Evolutionary conservation across 2,888 invertebrate genomes (phyloP), one percentile per base, ranked within the genome.

Genomic region (Chloroclystis v-ata): DNA sequence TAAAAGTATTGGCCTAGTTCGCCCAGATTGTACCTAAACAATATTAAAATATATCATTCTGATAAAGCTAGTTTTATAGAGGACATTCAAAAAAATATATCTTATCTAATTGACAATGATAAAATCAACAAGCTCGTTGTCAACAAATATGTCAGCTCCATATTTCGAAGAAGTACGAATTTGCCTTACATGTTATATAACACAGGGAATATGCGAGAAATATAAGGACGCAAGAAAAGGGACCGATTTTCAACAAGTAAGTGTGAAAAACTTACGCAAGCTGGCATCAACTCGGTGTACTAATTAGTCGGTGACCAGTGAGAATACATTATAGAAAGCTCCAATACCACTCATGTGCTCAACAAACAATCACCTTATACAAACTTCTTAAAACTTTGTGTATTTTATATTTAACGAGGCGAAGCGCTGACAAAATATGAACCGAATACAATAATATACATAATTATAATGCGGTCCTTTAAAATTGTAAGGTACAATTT

Each of bases 241-340:
- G 38, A 30, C 43, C 37, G 42, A 46, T 47, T 46, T 46, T 39
- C 38, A 50, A 46, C 50, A 50, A 26, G 10, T 39, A 28, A 46
- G 46, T 50, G 50, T 32, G 50, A 50, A 50, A 39, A 48, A 49
- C 40, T 41, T 65, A 72, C 69, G 72, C 65, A 68, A 71, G 72
- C 70, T 72, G 69, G 74, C 73, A 81, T 82, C 82, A 78, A 78
- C 73, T 78, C 78, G 85, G 84, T 83, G 82, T 85, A 87, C 84
- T 85, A 86, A 86, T 87, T 86, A 86, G 86, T 85, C 78, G 78
- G 82, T 81, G 83, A 78, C 76, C 81, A 82, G 76, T 83, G 80
- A 78, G 84, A 83, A 85, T 84, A 84, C 80, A 72, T 83, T 81
- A 84, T 82, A 82, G 84, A 83, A 84, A 83, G 79, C 82, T 76